Evolutionary conservation across 37 sponge, comb jelly and placozoan species (phyloP).

Genomic region (Beroe forskalii): DNA sequence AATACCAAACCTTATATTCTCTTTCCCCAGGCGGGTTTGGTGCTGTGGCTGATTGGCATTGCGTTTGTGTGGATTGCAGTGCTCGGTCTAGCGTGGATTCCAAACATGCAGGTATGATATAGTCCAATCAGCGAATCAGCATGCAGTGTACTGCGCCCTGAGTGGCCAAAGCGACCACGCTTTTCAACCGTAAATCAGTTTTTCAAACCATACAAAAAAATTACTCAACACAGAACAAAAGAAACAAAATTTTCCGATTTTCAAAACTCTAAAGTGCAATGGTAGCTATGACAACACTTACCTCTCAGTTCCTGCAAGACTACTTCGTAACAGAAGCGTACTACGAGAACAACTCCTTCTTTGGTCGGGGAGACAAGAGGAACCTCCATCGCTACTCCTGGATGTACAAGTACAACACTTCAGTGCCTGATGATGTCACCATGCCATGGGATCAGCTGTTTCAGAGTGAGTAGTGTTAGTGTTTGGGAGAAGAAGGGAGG

Average conservation of each 20-base stretch:
- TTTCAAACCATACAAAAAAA: too few relatives aligned
- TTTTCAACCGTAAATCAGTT: too few relatives aligned
- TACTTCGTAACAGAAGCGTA: constrained; percentile 43
- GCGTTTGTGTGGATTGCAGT: background rate
- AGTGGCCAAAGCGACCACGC: too few relatives aligned
- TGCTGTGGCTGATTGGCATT: background rate
- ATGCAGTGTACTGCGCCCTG: too few relatives aligned
- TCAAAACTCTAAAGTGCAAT: too few relatives aligned
- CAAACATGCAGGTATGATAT: constrained; percentile 53
- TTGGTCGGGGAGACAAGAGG: constrained; percentile 24
- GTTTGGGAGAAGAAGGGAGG: too few relatives aligned
- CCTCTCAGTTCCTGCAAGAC: background rate
- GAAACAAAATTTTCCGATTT: background rate
- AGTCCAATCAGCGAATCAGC: background rate
- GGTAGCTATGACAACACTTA: too few relatives aligned
- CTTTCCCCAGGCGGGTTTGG: constrained; percentile 7
- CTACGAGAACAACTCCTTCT: constrained; percentile 33
- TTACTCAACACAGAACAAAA: background rate
- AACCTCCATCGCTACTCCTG: background rate
- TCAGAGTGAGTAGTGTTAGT: background rate
- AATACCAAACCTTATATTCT: background rate
- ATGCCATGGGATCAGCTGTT: constrained; percentile 13
- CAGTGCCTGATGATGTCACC: background rate
- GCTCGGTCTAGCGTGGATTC: constrained; percentile 8
- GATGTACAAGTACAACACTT: background rate